Percentiles rank a stretch among this genome's conserved stretches.
Evolutionary conservation across 2,797 vertebrate species (phyloP).

Genomic region (Paramormyrops hopkinsi): DNA sequence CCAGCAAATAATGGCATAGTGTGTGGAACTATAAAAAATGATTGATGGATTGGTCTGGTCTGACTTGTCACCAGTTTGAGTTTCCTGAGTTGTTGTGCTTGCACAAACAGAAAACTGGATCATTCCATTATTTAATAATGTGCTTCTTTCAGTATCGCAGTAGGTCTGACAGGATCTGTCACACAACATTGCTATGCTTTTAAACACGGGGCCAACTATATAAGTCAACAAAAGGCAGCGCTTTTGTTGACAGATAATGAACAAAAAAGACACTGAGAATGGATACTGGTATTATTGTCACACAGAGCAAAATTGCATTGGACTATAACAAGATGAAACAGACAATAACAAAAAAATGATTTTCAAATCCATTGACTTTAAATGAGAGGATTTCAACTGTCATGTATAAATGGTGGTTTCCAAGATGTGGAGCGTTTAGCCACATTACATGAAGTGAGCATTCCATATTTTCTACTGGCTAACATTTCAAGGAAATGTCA

Average conservation of each 20-base stretch:
- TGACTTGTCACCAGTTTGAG: conserved; percentile 47
- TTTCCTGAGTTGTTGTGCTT: conserved; percentile 44
- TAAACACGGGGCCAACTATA: conserved; percentile 22
- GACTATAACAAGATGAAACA: not conserved
- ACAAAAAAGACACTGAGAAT: not conserved
- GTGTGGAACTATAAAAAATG: not conserved
- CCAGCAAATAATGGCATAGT: conserved; percentile 12
- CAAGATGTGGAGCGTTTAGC: not conserved
- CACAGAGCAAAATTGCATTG: not conserved
- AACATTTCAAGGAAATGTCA: conserved; percentile 41
- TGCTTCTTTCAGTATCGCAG: conserved; percentile 43
- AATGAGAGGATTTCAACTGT: not conserved
- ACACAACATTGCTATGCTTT: conserved; percentile 27
- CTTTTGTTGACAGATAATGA: not conserved
- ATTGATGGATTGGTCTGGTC: conserved; percentile 17
- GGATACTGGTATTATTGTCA: not conserved
- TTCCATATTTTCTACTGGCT: conserved; percentile 40
- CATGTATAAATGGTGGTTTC: not conserved
- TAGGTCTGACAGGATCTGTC: conserved; percentile 54
- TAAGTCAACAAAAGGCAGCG: not conserved
- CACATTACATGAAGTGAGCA: conserved; percentile 25
- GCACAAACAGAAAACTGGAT: conserved; percentile 43
- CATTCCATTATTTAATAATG: conserved; percentile 42
- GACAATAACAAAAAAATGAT: not conserved
- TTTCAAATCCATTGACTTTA: not conserved